These are phyloP conservation scores for Copsychus sechellarum DNA, from an alignment of 2,113 vertebrate genomes.

Conservation along the genomic window DNA sequence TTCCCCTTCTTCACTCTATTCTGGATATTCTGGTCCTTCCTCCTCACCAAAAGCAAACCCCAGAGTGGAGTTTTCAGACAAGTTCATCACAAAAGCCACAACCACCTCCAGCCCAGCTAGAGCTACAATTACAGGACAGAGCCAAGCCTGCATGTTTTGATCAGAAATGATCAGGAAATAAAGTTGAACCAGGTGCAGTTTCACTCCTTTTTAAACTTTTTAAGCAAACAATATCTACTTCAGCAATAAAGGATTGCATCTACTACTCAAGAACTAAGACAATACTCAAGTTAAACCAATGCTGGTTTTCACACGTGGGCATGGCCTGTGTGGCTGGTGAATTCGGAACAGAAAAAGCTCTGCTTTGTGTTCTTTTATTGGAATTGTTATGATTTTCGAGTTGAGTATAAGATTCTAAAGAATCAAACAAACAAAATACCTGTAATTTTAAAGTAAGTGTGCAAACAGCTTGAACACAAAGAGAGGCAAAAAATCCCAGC, in stretches of 20 bases:
- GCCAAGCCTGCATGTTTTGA: fast-evolving
- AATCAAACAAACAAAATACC: not conserved
- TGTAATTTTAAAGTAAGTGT: not conserved
- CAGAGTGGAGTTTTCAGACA: not conserved
- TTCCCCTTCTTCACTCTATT: not conserved
- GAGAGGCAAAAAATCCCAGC: too few relatives aligned
- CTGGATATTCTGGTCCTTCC: not conserved
- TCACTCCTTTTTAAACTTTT: not conserved
- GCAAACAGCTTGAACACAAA: not conserved
- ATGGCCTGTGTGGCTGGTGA: fast-evolving
- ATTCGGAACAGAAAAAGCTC: not conserved
- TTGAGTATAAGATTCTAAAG: not conserved
- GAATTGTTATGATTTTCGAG: not conserved
- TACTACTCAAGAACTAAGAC: not conserved
- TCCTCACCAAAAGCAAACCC: not conserved
- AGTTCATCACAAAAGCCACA: not conserved
- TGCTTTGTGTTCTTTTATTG: not conserved
- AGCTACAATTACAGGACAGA: not conserved
- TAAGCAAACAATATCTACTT: not conserved
- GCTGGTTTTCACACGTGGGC: fast-evolving
- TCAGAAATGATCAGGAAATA: not conserved
- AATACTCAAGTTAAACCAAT: not conserved
- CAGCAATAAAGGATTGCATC: not conserved
- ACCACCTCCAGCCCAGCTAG: not conserved
- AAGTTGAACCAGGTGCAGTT: not conserved